Conservation (phyloP, 2,888 invertebrate genomes). For the Drosophila parthenogenetica region DNA sequence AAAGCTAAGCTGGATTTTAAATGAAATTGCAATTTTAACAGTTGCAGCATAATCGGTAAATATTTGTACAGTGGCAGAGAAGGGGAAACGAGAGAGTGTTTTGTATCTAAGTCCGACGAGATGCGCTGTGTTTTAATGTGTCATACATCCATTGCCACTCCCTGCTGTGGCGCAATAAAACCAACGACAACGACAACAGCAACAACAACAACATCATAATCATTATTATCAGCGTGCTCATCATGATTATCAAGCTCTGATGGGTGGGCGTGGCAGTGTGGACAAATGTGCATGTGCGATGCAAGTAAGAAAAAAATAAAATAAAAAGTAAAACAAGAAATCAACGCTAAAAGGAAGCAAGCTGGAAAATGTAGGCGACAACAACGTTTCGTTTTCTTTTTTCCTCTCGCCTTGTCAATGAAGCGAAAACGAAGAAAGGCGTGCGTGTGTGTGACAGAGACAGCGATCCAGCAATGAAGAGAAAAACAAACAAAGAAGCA, state of each 20-base stretch:
- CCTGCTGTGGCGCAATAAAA: conserved; percentile 12
- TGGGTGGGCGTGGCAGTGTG: conserved; percentile 65
- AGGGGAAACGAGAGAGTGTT: conserved; percentile 4
- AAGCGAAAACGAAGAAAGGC: conserved; percentile 45
- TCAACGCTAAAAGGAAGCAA: conserved; percentile 18
- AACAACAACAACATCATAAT: conserved; percentile 28
- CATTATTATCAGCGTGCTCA: conserved; percentile 8
- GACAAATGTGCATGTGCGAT: conserved; percentile 73
- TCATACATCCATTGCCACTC: conserved; percentile 54
- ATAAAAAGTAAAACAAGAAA: conserved; percentile 14
- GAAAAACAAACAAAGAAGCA: conserved; percentile 24
- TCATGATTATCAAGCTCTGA: conserved; percentile 41
- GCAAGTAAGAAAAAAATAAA: conserved; percentile 32
- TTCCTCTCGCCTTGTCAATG: conserved; percentile 56
- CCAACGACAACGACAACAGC: conserved; percentile 13
- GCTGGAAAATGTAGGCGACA: conserved; percentile 55
- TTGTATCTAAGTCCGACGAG: conserved; percentile 39
- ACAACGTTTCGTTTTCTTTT: conserved; percentile 27
- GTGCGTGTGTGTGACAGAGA: neutral
- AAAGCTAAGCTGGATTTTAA: too few relatives aligned
- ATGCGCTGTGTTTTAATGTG: conserved; percentile 60
- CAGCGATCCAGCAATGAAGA: conserved; percentile 2
- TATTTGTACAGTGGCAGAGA: neutral
- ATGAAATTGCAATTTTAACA: neutral
- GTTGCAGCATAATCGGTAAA: conserved; percentile 11